Conservation (phyloP, 2,113 vertebrate species). For the Corythornis madagascariensis region DNA sequence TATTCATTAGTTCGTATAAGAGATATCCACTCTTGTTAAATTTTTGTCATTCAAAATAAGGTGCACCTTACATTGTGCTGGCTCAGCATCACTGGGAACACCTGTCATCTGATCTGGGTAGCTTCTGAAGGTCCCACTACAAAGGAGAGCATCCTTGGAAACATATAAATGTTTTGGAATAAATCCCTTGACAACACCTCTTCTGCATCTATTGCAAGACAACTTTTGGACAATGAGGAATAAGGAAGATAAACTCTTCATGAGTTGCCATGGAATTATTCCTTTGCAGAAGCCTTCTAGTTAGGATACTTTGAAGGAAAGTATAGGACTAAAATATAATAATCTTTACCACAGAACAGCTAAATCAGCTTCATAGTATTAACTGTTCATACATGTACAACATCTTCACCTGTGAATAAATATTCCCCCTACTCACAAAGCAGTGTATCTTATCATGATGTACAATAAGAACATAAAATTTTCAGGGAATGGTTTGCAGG, state of each 20-base stretch:
- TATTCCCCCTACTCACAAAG: neutral
- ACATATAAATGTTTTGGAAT: accelerated
- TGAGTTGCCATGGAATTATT: neutral
- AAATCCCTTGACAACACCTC: neutral
- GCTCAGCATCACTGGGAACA: neutral
- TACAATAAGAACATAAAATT: neutral
- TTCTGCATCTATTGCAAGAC: neutral
- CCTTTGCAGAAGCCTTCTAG: neutral
- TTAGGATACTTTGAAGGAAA: neutral
- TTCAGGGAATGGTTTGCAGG: neutral
- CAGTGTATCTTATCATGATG: neutral
- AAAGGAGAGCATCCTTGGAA: neutral
- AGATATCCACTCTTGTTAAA: neutral
- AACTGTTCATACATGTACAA: neutral
- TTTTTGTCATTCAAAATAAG: neutral
- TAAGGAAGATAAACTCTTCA: neutral
- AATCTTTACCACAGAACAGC: neutral
- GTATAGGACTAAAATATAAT: neutral
- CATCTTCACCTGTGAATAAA: neutral
- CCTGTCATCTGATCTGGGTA: accelerated
- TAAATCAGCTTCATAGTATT: neutral
- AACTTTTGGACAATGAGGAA: neutral
- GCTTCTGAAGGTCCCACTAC: neutral
- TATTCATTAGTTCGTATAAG: neutral
- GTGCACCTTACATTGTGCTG: neutral